Base-by-base conservation (phyloP, 2,888 invertebrate genomes). In the Nomada fucata region DNA sequence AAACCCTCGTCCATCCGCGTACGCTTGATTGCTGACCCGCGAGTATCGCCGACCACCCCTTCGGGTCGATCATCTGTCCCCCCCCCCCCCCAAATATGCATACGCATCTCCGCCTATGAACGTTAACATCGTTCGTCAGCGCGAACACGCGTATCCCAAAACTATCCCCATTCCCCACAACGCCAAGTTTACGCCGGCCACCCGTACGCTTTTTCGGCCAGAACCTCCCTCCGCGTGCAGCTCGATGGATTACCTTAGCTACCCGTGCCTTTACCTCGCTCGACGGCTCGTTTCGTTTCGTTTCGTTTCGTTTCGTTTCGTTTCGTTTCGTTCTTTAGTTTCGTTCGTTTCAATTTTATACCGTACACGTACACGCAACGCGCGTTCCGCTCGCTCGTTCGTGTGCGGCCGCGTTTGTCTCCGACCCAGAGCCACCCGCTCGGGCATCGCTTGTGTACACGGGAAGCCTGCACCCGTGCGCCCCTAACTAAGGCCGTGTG, bases 321-420 rank as follows among this genome's bases (percentile, higher is more conserved):
- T 42, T 20, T 64, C 59, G 55, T 76, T 67, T 57, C 60, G 53
- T 75, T 73, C 67, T 57, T 65, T 23, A 50, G 76, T 60, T 60
- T 50, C 52, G 63, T 57, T 77, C 73, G 53, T 36, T 57, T 72
- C 68, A 59, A 47, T 61, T 65, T 59, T 71, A 53, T 82, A 64
- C 52, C 36, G 0, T 2, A 63, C 52, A 26, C 44, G 55, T 61
- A 67, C 23, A 65, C 75, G 53, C 20, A 23, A 59, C 63, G 69
- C 74, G 59, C 59, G 52, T 70, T 79, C 42, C 44, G 55, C 64
- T 55, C 47, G 23, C 57, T 18, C 42, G n/a, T 59, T 64, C 42
- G 65, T 59, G 69, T 23, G 76, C 52, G 64, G 42, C 75, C 60
- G 59, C 76, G 71, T 84, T 79, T 72, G 73, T 73, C 76, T 82